phyloP scores from a whole-genome alignment of 2,888 invertebrate species.

The Drosophila multiciliata region DNA sequence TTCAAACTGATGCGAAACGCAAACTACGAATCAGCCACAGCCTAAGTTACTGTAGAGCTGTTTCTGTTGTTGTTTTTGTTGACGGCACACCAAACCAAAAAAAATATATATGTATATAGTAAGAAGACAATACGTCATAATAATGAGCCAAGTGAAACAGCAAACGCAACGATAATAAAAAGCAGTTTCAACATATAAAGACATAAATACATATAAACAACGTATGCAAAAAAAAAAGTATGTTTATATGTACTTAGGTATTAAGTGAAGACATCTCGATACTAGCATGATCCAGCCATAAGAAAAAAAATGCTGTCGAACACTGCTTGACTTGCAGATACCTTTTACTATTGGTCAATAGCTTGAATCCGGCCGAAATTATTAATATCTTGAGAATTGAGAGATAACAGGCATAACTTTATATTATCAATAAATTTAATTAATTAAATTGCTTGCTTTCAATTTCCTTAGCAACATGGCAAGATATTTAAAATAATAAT shows the following conservation, averaged over 20 bases:
- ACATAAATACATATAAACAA: constrained; percentile 9
- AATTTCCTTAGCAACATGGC: background rate
- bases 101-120: background rate
- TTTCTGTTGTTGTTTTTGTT: constrained; percentile 22
- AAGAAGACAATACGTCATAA: constrained; percentile 68
- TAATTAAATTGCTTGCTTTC: background rate
- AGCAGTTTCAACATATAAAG: constrained; percentile 52
- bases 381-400: background rate
- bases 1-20: constrained; percentile 57
- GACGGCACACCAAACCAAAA: constrained; percentile 12
- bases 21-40: constrained; percentile 43
- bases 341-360: background rate
- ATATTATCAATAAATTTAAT: background rate
- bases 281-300: constrained; percentile 34
- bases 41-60: constrained; percentile 23
- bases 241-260: constrained; percentile 11
- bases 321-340: constrained; percentile 10
- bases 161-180: constrained; percentile 56
- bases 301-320: constrained; percentile 5
- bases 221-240: background rate
- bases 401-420: background rate
- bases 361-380: background rate
- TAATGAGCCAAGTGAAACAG: constrained; percentile 63
- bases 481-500: background rate
- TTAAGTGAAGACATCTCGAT: constrained; percentile 51